Percentiles rank a stretch among this genome's conserved stretches.
Evolutionary conservation across 2,797 vertebrate species (phyloP).

Genomic region (Rhinoraja longicauda): DNA sequence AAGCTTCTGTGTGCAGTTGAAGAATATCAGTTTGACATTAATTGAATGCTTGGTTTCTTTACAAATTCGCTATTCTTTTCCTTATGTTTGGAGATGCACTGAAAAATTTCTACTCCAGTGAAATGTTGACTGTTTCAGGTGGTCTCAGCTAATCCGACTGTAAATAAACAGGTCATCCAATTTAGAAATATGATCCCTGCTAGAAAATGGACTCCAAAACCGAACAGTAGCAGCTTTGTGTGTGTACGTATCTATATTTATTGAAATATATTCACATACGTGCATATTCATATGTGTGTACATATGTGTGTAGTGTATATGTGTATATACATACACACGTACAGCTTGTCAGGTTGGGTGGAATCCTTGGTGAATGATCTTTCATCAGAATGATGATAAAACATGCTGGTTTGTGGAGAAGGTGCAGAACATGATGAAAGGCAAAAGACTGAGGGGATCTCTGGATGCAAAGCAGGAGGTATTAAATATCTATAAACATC

Average conservation of each 20-base stretch:
- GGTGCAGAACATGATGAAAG: no score
- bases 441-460: no score
- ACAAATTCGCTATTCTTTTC: neutral
- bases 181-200: neutral
- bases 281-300: no score
- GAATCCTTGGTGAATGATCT: neutral
- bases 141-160: neutral
- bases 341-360: no score
- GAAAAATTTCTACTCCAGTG: neutral
- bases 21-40: neutral
- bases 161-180: neutral
- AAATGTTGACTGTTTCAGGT: neutral
- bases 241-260: no score
- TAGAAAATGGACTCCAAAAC: neutral
- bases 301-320: no score
- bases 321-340: no score
- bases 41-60: neutral
- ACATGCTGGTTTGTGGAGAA: no score
- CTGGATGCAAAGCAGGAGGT: no score
- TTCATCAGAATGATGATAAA: no score
- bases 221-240: neutral
- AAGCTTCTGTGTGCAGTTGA: neutral
- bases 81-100: neutral
- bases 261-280: no score
- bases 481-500: no score